Base-by-base conservation (phyloP, 2,888 invertebrate genomes). In the Julus scandinavius region DNA sequence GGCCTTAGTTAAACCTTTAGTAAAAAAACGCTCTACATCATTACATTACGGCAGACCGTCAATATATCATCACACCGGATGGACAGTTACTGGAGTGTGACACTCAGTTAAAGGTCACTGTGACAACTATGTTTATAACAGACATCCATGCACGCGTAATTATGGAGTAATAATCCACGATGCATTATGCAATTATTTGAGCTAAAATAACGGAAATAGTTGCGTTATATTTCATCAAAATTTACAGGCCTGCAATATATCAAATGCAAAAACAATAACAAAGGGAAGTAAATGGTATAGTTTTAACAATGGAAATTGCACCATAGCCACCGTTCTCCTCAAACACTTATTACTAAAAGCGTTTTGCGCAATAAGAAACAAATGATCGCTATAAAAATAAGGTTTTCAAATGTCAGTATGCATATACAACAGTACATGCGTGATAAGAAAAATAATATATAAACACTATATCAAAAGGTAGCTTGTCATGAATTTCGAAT, bases 141-240 rank as follows among this genome's bases (percentile, higher is more conserved):
- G 29, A 29, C 72, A 72, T 72, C 29, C 72, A 72, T 72, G 29
- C 72, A 72, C 72, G 29, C n/a, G 72, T 29, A 29, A 72, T 72
- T 72, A 29, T 72, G 72, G 72, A 29, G 72, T 72, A 72, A 72
- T 72, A 72, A 29, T 72, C 72, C 29, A 11, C 72, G 11, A 29
- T 72, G 29, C 72, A 29, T 29, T 29, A 29, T 72, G 72, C 72
- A 72, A 29, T 72, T 72, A 72, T 72, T 9, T 29, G 29, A 72
- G 72, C 72, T 72, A 72, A 72, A 72, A 72, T 72, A 72, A 72
- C 72, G 72, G 72, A 72, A 72, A 72, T 13, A 72, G 72, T 72
- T 72, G 72, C 72, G 72, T 72, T 29, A 72, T 72, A 11, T 72
- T 72, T 72, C 72, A 72, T 72, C 72, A 72, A 72, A 72, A 72